Evolutionary conservation across 1,140 invertebrate species (phyloP), one percentile per base, ranked within the genome.

Genomic region (Monomorium pharaonis): DNA sequence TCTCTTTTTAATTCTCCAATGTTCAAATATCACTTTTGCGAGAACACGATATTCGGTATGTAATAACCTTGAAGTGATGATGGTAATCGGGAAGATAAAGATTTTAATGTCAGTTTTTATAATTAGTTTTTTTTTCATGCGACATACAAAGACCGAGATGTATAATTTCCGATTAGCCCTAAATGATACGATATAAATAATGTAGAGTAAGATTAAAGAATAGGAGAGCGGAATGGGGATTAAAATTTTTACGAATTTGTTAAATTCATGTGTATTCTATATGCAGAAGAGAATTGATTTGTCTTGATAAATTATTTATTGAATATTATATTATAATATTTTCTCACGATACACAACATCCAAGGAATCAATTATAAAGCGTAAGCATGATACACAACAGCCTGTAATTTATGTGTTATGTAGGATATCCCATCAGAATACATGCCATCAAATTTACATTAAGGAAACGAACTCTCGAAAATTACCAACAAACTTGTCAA

Each of bases 1-100:
- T 65, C n/a, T 65, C 62, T 42, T 21, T 65, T 58, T n/a, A 33
- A 58, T 24, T 58, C 51, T 58, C 33, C 58, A 75, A 56, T 75
- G 47, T 21, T 16, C 18, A 37, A 44, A 16, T 67, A 9, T 4
- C 42, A 51, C 27, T 72, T 69, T 72, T 7, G 69, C 18, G 47
- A 72, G 27, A 72, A 33, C 18, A 5, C 18, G 24, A 12, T 30
- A 51, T 51, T 51, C 10, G 33, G 14, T 7, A 24, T 21, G 37
- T n/a, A 47, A 33, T 24, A 49, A n/a, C 16, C 49, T 74, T 24
- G n/a, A 37, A 74, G 12, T 21, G 33, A 37, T 54, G 54, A 54
- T 56, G 18, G 3, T 21, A 54, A 37, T 27, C 16, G 24, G 16
- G 14, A 33, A 51, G 10, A 37, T n/a, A 56, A 56, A 21, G n/a